phyloP scores from a whole-genome alignment of 2,113 vertebrate species.

The Penelope pileata region DNA sequence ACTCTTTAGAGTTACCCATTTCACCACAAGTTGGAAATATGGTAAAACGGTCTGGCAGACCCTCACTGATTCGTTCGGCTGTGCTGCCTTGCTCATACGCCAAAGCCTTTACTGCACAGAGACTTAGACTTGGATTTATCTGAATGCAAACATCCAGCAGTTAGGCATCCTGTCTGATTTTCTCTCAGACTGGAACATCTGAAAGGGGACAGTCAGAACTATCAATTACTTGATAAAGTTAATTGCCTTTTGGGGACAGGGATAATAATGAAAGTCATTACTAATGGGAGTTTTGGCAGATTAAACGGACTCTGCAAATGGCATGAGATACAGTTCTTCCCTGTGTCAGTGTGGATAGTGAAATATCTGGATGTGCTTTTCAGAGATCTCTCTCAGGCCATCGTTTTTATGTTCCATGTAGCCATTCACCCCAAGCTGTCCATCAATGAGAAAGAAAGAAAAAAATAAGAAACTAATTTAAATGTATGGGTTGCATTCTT shows the following conservation, averaged over 20 bases:
- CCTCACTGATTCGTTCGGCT: neutral
- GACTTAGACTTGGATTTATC: neutral
- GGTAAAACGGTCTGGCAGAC: neutral
- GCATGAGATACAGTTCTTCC: neutral
- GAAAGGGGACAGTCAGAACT: conserved; percentile 3
- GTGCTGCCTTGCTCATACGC: neutral
- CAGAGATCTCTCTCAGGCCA: neutral
- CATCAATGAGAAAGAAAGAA: neutral
- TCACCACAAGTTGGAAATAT: neutral
- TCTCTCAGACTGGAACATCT: neutral
- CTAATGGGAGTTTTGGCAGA: conserved; percentile 17
- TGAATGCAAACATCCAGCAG: neutral
- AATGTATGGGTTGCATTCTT: neutral
- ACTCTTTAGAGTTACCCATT: neutral
- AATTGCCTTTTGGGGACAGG: conserved; percentile 1
- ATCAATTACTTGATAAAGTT: conserved; percentile 31
- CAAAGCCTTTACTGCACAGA: neutral
- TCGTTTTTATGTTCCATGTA: neutral
- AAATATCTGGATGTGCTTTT: conserved; percentile 14
- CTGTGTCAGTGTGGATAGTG: neutral
- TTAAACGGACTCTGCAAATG: neutral
- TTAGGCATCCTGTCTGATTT: neutral
- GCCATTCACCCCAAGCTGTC: neutral
- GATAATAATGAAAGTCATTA: conserved; percentile 15
- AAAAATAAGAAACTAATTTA: neutral